These are phyloP conservation scores for Cydia splendana DNA, from an alignment of 1,140 invertebrate species.

Conservation along the genomic window DNA sequence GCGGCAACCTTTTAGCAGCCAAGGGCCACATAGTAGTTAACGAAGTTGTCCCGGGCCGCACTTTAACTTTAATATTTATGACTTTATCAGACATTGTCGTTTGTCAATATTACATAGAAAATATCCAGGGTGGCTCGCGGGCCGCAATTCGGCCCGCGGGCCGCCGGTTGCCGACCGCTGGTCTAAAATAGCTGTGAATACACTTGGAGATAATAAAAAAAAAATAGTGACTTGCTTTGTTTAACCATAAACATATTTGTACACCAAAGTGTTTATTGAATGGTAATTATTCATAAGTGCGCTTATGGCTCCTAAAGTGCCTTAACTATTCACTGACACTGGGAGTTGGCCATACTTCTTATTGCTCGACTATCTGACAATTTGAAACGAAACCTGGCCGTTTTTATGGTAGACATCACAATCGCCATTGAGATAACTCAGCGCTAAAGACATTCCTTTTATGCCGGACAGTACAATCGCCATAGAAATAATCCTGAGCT, in stretches of 20 bases:
- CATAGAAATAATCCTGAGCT: not conserved
- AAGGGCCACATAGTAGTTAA: too few relatives aligned
- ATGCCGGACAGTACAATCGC: slow-evolving; percentile 3
- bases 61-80: too few relatives aligned
- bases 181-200: not conserved
- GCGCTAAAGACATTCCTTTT: not conserved
- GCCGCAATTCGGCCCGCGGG: too few relatives aligned
- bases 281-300: too few relatives aligned
- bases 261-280: too few relatives aligned
- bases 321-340: not conserved
- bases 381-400: not conserved
- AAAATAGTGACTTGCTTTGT: not conserved
- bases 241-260: too few relatives aligned
- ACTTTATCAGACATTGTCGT: too few relatives aligned
- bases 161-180: too few relatives aligned
- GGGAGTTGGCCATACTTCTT: not conserved
- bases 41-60: too few relatives aligned
- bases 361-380: not conserved
- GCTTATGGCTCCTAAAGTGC: not conserved
- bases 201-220: not conserved
- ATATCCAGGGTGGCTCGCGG: too few relatives aligned
- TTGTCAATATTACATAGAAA: too few relatives aligned
- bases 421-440: slow-evolving; percentile 4
- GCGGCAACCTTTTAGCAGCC: too few relatives aligned
- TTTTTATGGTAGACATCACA: slow-evolving; percentile 5